phyloP scores from a whole-genome alignment of 2,888 invertebrate genomes.

The Platypus cylindrus region DNA sequence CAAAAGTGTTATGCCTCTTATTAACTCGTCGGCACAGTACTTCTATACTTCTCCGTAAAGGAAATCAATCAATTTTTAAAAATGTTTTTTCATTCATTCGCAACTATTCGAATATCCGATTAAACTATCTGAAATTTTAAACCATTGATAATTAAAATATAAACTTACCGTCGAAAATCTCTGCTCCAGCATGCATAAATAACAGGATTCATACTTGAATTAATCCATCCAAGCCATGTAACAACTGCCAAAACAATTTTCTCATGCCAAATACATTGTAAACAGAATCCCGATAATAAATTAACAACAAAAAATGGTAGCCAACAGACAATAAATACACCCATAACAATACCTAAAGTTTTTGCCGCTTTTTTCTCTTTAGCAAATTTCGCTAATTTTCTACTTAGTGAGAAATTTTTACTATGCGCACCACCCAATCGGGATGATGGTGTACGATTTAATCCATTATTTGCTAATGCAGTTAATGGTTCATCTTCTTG shows the following conservation, averaged over 20 bases:
- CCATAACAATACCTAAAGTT: conserved; percentile 93
- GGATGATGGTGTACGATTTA: conserved; percentile 56
- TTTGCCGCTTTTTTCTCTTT: conserved; percentile 92
- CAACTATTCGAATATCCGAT: too few relatives aligned
- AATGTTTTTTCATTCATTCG: too few relatives aligned
- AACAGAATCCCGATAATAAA: conserved; percentile 79
- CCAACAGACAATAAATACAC: conserved; percentile 95
- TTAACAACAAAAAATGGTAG: conserved; percentile 94
- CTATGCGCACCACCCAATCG: conserved; percentile 47
- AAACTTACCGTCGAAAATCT: conserved; percentile 77
- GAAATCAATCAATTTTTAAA: too few relatives aligned
- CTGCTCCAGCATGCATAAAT: conserved; percentile 98
- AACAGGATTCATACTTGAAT: conserved; percentile 93
- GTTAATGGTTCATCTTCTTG: conserved; percentile 65
- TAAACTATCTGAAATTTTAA: too few relatives aligned
- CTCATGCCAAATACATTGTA: conserved; percentile 75
- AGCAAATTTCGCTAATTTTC: conserved; percentile 88
- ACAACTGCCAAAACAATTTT: conserved; percentile 80
- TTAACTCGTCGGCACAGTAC: too few relatives aligned
- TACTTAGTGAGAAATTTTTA: conserved; percentile 84
- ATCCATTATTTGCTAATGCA: conserved; percentile 64
- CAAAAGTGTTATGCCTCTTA: too few relatives aligned
- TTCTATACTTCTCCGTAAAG: too few relatives aligned
- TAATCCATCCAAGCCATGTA: conserved; percentile 92
- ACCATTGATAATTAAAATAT: too few relatives aligned